Evolutionary conservation across 2,888 invertebrate genomes (phyloP).

Genomic region (Isotomurus palustris): DNA sequence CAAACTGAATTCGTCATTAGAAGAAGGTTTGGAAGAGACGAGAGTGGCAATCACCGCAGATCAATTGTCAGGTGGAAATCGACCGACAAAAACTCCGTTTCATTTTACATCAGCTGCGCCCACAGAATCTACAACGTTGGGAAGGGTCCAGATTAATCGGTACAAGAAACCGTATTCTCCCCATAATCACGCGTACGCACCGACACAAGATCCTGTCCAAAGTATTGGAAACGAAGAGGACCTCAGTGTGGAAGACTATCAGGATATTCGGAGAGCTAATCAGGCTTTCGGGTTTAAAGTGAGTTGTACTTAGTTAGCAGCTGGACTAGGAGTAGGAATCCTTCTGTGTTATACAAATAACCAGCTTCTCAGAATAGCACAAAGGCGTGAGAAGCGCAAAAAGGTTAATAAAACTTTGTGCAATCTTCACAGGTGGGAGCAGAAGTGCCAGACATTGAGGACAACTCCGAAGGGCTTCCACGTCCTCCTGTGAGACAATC

Average conservation of each 20-base stretch:
- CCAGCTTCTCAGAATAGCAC: no score
- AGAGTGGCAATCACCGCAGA: constrained; percentile 42
- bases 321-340: no score
- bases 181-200: constrained; percentile 42
- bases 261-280: constrained; percentile 39
- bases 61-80: constrained; percentile 38
- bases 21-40: constrained; percentile 35
- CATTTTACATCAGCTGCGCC: constrained; percentile 37
- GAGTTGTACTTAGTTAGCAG: constrained; percentile 3
- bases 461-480: constrained; percentile 5
- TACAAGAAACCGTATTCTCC: constrained; percentile 31
- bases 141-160: constrained; percentile 2
- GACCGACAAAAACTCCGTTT: constrained; percentile 42
- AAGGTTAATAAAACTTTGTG: no score
- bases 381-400: no score
- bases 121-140: no score
- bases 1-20: constrained; percentile 18
- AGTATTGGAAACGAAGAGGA: constrained; percentile 34
- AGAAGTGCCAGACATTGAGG: constrained; percentile 2
- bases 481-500: no score
- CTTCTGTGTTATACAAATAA: no score
- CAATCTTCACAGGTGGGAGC: no score
- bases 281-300: constrained; percentile 40
- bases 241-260: constrained; percentile 39
- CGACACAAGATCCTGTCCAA: constrained; percentile 40